Base-by-base conservation (phyloP, 2,113 vertebrate species). In the Xyliphius kryptos region DNA sequence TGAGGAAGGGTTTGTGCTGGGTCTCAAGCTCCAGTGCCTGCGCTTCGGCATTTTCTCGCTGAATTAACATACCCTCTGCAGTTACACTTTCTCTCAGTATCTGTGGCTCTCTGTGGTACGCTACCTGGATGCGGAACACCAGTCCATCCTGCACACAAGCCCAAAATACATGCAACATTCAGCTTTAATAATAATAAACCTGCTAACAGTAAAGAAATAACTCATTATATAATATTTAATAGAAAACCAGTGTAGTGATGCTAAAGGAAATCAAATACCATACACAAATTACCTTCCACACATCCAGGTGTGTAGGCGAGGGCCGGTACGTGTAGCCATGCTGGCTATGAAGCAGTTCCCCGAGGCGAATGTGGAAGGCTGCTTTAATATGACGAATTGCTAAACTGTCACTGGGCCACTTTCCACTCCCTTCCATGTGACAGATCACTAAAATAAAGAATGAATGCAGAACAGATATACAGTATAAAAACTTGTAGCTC, bases 391-490 rank as follows among this genome's bases (percentile, higher is more conserved):
- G 88, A 14, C 76, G 87, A 67, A 99, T 89, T 21, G 95, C 96
- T 17, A 87, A 82, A n/a, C 80, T 84, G 64, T 92, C 87, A 36
- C 89, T 90, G 0, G 94, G 96, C 96, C 96, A 99, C 72, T 92
- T 93, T 55, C 96, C 94, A 41, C 95, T 99, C 21, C 94, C 96
- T 75, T 99, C 96, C 88, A 99, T 90, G 78, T 99, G 92, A 78
- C 94, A 97, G 36, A 98, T 75, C 48, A 97, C 96, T 98, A 75
- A 15, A 56, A n/a, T n/a, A n/a, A n/a, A n/a, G n/a, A n/a, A n/a
- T n/a, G n/a, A n/a, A n/a, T n/a, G n/a, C n/a, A n/a, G n/a, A n/a
- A n/a, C n/a, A n/a, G n/a, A n/a, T n/a, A n/a, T n/a, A 3, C 77
- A 6, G 26, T 38, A 46, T 36, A 17, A 7, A 7, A 5, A 44